Percentiles rank a stretch among this genome's conserved stretches.
These are phyloP conservation scores for Tachina grossa DNA, from an alignment of 2,888 invertebrate genomes.

Conservation along the genomic window DNA sequence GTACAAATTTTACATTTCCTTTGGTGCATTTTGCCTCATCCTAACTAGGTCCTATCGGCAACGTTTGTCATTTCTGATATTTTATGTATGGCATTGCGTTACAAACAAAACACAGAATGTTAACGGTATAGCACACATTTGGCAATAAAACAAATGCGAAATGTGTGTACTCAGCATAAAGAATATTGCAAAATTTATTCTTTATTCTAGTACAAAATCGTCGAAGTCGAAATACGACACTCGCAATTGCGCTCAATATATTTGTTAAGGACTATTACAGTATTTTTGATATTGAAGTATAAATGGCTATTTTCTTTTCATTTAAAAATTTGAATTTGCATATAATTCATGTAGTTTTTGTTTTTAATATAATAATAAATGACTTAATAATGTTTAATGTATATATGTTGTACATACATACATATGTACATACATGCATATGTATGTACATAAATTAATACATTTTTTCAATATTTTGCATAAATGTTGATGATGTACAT, in stretches of 20 bases:
- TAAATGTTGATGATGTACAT: constrained; percentile 37
- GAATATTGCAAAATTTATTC: too few relatives aligned
- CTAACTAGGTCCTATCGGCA: too few relatives aligned
- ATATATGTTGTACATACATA: constrained; percentile 55
- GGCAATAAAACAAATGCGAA: too few relatives aligned
- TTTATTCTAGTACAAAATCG: too few relatives aligned
- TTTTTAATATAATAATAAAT: constrained; percentile 53
- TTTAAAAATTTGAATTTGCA: not conserved
- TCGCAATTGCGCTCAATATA: not conserved
- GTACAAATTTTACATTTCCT: too few relatives aligned
- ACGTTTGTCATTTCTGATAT: too few relatives aligned
- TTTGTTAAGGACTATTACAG: constrained; percentile 59
- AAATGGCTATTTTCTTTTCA: constrained; percentile 38
- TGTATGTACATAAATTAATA: constrained; percentile 37
- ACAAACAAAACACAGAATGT: too few relatives aligned
- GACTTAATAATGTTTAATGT: constrained; percentile 58
- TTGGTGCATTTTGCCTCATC: too few relatives aligned
- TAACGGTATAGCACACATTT: too few relatives aligned
- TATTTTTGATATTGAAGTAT: constrained; percentile 57
- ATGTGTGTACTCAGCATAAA: too few relatives aligned
- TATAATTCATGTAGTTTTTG: constrained; percentile 43
- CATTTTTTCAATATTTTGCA: constrained; percentile 28
- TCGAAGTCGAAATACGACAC: too few relatives aligned
- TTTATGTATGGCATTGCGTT: too few relatives aligned
- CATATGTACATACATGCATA: constrained; percentile 42